Percentiles rank a stretch among this genome's conserved stretches.
Conservation (phyloP, 2,113 vertebrate genomes). For the Anhinga rufa region DNA sequence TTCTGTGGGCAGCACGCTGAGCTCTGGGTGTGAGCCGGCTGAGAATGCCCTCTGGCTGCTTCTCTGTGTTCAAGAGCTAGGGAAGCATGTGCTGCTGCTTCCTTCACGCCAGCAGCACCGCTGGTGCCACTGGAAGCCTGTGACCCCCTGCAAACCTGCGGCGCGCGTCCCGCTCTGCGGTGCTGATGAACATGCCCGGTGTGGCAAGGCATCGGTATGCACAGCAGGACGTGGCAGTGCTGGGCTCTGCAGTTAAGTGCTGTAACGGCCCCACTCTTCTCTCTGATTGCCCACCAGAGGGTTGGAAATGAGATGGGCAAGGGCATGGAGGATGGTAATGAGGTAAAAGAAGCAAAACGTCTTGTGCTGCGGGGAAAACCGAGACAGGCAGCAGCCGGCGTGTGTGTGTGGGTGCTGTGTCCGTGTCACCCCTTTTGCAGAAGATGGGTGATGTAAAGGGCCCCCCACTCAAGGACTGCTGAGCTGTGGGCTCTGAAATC, state of each 20-base stretch:
- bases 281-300: neutral
- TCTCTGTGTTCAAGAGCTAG: accelerated
- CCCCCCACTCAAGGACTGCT: neutral
- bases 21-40: neutral
- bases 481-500: neutral
- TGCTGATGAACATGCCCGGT: neutral
- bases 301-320: neutral
- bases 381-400: neutral
- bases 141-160: neutral
- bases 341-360: neutral
- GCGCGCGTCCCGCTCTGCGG: accelerated
- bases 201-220: neutral
- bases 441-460: neutral
- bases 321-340: neutral
- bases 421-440: no score
- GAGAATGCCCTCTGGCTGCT: neutral
- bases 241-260: neutral
- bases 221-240: neutral
- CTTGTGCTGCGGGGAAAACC: neutral
- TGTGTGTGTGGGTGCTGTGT: no score
- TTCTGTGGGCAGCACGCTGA: neutral
- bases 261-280: accelerated
- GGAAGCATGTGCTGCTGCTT: neutral
- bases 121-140: accelerated
- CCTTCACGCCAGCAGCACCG: accelerated